These are phyloP conservation scores for Protaetia brevitarsis DNA, from an alignment of 1,140 invertebrate genomes.

Conservation along the genomic window DNA sequence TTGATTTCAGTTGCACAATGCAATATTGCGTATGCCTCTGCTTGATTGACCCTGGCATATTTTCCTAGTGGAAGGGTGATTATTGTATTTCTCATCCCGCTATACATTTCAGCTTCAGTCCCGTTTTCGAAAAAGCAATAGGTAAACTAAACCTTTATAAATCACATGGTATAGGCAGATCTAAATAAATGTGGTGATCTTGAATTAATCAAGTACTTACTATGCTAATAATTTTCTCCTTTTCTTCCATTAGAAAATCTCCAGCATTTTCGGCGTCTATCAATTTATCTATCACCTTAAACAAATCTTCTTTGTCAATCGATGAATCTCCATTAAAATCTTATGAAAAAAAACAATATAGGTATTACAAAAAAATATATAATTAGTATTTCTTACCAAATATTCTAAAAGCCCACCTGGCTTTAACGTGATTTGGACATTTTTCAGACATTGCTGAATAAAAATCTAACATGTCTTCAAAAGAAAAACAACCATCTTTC, in stretches of 20 bases:
- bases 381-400: conserved; percentile 62
- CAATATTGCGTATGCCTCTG: too few relatives aligned
- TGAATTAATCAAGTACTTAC: neutral
- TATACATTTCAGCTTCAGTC: too few relatives aligned
- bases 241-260: conserved; percentile 19
- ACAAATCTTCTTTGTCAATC: conserved; percentile 55
- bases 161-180: too few relatives aligned
- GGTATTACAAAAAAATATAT: neutral
- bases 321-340: conserved; percentile 61
- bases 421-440: conserved; percentile 66
- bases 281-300: conserved; percentile 53
- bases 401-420: conserved; percentile 73
- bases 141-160: too few relatives aligned
- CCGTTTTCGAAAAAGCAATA: too few relatives aligned
- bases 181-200: too few relatives aligned
- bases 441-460: conserved; percentile 69
- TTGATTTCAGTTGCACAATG: too few relatives aligned
- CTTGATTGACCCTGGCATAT: too few relatives aligned
- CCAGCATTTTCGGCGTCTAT: conserved; percentile 36
- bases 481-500: conserved; percentile 61
- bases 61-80: too few relatives aligned
- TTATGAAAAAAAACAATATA: conserved; percentile 49
- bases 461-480: conserved; percentile 74
- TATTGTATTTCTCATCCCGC: too few relatives aligned
- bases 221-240: conserved; percentile 3